Conservation (phyloP, 2,888 invertebrate genomes). For the Agrochola lychnidis region DNA sequence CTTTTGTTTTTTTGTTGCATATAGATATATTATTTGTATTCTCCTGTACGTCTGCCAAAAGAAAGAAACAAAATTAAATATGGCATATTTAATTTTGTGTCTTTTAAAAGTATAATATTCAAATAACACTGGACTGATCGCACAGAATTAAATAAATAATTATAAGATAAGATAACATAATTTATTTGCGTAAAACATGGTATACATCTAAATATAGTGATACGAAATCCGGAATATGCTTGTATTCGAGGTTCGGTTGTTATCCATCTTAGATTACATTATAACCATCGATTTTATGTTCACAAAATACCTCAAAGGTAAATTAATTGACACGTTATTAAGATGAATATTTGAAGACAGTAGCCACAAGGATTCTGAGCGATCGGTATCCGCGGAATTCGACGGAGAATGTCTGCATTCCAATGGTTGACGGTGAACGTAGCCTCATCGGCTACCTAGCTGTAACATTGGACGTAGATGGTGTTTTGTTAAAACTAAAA, state of each 20-base stretch:
- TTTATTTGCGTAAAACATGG: too few species aligned
- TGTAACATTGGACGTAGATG: constrained; percentile 21
- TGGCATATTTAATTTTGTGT: too few species aligned
- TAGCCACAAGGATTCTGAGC: constrained; percentile 61
- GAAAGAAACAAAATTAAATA: too few species aligned
- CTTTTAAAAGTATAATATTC: neutral
- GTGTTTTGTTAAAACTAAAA: neutral
- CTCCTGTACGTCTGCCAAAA: too few species aligned
- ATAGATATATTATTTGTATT: too few species aligned
- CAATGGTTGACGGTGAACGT: constrained; percentile 51
- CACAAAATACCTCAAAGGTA: constrained; percentile 14
- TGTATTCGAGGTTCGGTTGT: too few species aligned
- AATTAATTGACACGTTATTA: constrained; percentile 37
- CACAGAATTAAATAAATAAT: neutral
- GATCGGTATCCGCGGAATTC: constrained; percentile 57
- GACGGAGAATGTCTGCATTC: constrained; percentile 68
- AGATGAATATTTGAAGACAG: constrained; percentile 63
- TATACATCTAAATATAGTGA: neutral
- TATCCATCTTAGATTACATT: neutral
- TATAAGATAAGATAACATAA: too few species aligned
- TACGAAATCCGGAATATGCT: neutral
- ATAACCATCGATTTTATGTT: neutral
- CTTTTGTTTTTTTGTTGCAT: too few species aligned
- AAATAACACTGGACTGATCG: neutral
- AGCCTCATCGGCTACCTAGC: constrained; percentile 12